These are phyloP conservation scores for Cnemophilus loriae DNA, from an alignment of 2,113 vertebrate species.

Conservation along the genomic window DNA sequence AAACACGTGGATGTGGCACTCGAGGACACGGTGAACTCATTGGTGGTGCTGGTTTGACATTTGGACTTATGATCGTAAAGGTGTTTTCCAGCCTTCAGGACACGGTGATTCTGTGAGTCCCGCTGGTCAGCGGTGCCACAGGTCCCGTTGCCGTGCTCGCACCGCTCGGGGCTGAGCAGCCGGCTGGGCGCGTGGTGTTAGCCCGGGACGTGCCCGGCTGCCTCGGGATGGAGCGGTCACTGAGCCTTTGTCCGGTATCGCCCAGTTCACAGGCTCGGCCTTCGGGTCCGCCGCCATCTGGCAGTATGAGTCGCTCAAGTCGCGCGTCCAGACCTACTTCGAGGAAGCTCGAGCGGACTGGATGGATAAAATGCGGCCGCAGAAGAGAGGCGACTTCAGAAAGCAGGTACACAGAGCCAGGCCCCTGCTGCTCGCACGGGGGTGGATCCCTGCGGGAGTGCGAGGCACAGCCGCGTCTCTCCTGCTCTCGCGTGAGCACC, in stretches of 20 bases:
- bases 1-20: not conserved
- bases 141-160: fast-evolving
- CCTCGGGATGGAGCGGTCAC: not conserved
- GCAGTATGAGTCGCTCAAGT: constrained; percentile 94
- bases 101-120: fast-evolving
- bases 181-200: fast-evolving
- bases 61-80: fast-evolving
- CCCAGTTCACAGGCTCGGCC: constrained; percentile 91
- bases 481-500: fast-evolving
- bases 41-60: not conserved
- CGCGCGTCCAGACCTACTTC: constrained; percentile 85
- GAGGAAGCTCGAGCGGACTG: constrained; percentile 83
- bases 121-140: fast-evolving
- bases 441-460: not conserved
- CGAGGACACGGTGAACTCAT: not conserved
- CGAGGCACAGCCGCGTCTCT: fast-evolving
- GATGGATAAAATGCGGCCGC: constrained; percentile 85
- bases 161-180: fast-evolving
- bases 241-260: not conserved
- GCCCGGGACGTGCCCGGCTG: not conserved
- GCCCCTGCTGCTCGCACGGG: fast-evolving
- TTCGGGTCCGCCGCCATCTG: constrained; percentile 91
- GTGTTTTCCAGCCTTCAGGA: not conserved
- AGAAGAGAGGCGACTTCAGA: constrained; percentile 84
- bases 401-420: constrained; percentile 76